These are phyloP conservation scores for Labia minor DNA, from an alignment of 2,888 invertebrate genomes.

Conservation along the genomic window DNA sequence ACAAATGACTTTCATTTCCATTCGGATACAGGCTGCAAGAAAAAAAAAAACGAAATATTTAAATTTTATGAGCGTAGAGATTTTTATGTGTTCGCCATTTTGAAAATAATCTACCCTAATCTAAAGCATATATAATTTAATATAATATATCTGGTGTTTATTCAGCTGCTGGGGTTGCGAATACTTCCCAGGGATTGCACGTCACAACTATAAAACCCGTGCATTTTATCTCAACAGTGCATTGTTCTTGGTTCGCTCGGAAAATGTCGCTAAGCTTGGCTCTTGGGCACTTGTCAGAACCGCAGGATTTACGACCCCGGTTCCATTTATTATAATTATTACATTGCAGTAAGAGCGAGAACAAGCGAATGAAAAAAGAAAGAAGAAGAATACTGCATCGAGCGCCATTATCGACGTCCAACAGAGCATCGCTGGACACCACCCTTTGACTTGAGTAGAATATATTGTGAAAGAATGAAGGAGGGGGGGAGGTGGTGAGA, in stretches of 20 bases:
- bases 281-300: background rate
- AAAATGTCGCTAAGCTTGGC: background rate
- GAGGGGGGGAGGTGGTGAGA: too few relatives aligned
- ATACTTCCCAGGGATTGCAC: background rate
- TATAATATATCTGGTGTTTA: background rate
- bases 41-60: too few relatives aligned
- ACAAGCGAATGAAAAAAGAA: too few relatives aligned
- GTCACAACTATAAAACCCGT: background rate
- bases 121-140: conserved; percentile 2
- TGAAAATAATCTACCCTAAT: conserved; percentile 9
- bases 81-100: background rate
- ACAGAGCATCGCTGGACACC: too few relatives aligned
- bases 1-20: conserved; percentile 1
- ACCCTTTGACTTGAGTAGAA: too few relatives aligned
- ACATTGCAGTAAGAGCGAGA: background rate
- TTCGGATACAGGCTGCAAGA: background rate
- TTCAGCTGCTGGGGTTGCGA: too few relatives aligned
- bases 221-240: background rate
- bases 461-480: too few relatives aligned
- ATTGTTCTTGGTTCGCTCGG: too few relatives aligned
- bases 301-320: background rate
- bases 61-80: conserved; percentile 3
- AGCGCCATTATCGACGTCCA: too few relatives aligned
- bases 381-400: too few relatives aligned
- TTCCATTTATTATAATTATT: background rate